Base-by-base conservation (phyloP, 2,797 vertebrate species). In the Crypturellus tataupa region DNA sequence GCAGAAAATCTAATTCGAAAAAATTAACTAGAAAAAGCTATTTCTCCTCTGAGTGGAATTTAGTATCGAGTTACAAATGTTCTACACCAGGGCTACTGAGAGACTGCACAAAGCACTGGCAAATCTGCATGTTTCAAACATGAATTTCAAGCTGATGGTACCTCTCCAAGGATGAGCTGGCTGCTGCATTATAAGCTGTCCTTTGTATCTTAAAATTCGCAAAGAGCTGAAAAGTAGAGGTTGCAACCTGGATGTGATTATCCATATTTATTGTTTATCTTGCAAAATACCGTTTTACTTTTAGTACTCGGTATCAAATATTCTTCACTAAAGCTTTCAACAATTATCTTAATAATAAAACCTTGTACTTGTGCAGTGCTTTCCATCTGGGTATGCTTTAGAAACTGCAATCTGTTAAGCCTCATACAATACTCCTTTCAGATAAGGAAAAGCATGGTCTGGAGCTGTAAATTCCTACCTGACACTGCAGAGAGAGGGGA, bases 381-480 rank as follows among this genome's bases (percentile, higher is more conserved):
- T 89, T 95, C 60, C 37, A 55, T 93, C 62, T 81, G 39, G 6
- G 31, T 79, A n/a, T 21, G 2, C 63, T 79, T 33, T 49, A 55
- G 85, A 63, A 79, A 83, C 19, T 0, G 0, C 62, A 46, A 76
- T 87, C 70, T 87, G 44, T 79, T 93, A 92, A 96, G 67, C 73
- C 46, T 91, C 49, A 39, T 49, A 70, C 77, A 94, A 23, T 76
- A 75, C 39, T 78, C 63, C 63, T 89, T 86, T 93, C 63, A 81
- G 82, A 81, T 92, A 91, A 46, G 24, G 27, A 81, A 92, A 63
- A 56, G 63, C 42, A 20, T 29, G n/a, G 15, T 87, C 69, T 92
- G 70, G 42, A 87, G 77, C 14, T 93, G 70, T 60, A 86, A 92
- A 94, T 95, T 93, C 87, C 89, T 84, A 40, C 59, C 80, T 89